phyloP scores from a whole-genome alignment of 2,113 vertebrate genomes.

The Pseudorectes ferrugineus region DNA sequence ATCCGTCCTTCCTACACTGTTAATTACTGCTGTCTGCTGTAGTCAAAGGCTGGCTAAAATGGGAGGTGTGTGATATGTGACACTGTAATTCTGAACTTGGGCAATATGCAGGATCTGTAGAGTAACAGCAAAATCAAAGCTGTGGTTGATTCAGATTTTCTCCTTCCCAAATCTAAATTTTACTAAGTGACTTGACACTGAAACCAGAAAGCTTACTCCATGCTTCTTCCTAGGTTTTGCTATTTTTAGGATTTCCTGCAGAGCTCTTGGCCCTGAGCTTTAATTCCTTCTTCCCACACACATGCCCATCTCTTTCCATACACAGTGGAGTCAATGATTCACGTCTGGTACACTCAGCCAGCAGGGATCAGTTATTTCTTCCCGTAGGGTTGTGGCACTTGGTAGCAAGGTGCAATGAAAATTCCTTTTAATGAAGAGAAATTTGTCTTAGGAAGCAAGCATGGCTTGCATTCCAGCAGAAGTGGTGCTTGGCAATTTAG shows the following conservation, averaged over 20 bases:
- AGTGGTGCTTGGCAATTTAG: neutral
- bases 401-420: slow-evolving; percentile 2
- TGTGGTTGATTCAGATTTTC: neutral
- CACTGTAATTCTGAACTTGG: neutral
- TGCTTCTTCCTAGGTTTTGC: neutral
- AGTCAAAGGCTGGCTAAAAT: neutral
- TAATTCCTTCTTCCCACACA: slow-evolving; percentile 21
- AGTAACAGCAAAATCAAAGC: neutral
- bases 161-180: neutral
- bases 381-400: neutral
- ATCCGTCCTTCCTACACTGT: neutral
- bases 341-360: slow-evolving; percentile 2
- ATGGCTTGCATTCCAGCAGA: neutral
- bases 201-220: slow-evolving; percentile 6
- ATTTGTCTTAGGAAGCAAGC: neutral
- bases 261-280: slow-evolving; percentile 14
- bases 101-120: neutral
- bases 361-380: neutral
- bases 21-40: neutral
- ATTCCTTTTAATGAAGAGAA: neutral
- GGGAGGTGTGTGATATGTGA: neutral
- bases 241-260: slow-evolving; percentile 47
- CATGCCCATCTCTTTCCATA: neutral
- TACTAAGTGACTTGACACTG: neutral
- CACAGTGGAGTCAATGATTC: slow-evolving; percentile 17